Evolutionary conservation across 2,797 vertebrate species (phyloP).

Genomic region (Micrastur ruficollis): DNA sequence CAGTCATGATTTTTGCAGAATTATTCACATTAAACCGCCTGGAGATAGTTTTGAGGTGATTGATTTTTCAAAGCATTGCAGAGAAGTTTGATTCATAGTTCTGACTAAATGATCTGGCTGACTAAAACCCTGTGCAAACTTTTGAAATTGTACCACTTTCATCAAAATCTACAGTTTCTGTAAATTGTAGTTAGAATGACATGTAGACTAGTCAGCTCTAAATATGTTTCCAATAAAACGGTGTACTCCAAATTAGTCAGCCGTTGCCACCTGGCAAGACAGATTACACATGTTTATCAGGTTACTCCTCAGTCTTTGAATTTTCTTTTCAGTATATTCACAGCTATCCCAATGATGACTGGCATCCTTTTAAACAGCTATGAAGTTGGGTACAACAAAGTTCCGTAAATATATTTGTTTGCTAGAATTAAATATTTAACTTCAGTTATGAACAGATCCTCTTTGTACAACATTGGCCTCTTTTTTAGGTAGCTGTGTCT

Average conservation of each 20-base stretch:
- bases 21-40: neutral
- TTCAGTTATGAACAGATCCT: neutral
- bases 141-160: neutral
- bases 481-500: neutral
- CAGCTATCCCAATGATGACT: neutral
- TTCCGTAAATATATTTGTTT: neutral
- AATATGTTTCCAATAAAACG: neutral
- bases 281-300: neutral
- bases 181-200: neutral
- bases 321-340: neutral
- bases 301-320: neutral
- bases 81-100: neutral
- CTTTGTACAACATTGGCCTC: neutral
- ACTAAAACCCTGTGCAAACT: neutral
- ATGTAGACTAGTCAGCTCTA: neutral
- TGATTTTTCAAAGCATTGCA: conserved; percentile 23
- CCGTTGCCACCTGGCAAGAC: neutral
- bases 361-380: neutral
- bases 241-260: neutral
- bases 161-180: neutral
- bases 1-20: neutral
- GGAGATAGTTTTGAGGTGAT: neutral
- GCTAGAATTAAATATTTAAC: neutral
- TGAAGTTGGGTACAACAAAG: neutral
- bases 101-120: neutral